Evolutionary conservation across 1,140 invertebrate species (phyloP), one percentile per base, ranked within the genome.

Genomic region (Apis laboriosa): DNA sequence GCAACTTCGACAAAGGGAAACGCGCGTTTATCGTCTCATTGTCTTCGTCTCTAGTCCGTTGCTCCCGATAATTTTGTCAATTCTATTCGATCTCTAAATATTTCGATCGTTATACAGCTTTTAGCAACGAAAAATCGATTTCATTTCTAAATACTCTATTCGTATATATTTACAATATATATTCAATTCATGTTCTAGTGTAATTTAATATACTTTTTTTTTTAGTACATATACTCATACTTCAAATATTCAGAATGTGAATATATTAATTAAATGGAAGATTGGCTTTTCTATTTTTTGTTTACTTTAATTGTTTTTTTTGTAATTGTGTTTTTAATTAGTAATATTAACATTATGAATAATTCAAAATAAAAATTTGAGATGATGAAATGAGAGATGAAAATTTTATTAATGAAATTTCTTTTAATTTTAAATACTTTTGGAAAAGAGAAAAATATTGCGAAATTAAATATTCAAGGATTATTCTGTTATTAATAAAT

Each of bases 21-120:
- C 80, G 76, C 74, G 77, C 85, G 75, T 68, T 75, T 85, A 77
- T 67, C 68, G 84, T 86, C 84, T 86, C 84, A 86, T 55, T 86
- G 74, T 85, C 73, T 80, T 75, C 70, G 79, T 66, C 71, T 74
- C 61, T 58, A 56, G 55, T 67, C 76, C 75, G 86, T 86, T 67
- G 80, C 72, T 55, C 63, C 34, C 34, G 85, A 87, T 87, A 87
- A 87, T 87, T 87, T 80, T 72, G 86, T 84, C 86, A 86, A 87
- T 87, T 86, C 76, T 61, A 76, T 87, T 80, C 72, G 53, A 53
- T 21, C 34, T 19, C 15, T 28, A 53, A 55, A 78, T 67, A n/a
- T 63, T 53, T 63, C 60, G 78, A n/a, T 15, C 17, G 21, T 17
- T 53, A 9, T 7, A 53, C 34, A 19, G 28, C 17, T 49, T 74